Evolutionary conservation across 2,888 invertebrate species (phyloP).

Genomic region (Macrophya annulata): DNA sequence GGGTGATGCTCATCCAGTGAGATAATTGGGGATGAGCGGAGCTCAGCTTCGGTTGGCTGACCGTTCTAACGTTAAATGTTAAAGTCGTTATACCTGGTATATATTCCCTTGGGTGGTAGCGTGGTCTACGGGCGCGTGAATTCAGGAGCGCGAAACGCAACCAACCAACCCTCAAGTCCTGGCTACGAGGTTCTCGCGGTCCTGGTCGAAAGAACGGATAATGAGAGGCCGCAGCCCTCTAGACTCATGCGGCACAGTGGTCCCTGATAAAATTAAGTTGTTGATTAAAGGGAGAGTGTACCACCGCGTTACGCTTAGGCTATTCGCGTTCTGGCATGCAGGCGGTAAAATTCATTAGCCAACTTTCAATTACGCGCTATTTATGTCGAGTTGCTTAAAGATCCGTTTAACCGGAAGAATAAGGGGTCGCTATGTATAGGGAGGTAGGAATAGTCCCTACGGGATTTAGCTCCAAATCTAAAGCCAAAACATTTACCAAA

Average conservation of each 20-base stretch:
- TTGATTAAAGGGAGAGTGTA: slow-evolving; percentile 45
- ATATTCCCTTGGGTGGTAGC: slow-evolving; percentile 33
- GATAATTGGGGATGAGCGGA: slow-evolving; percentile 39
- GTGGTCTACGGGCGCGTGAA: slow-evolving; percentile 39
- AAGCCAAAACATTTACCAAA: slow-evolving; percentile 31
- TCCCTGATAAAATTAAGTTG: slow-evolving; percentile 47
- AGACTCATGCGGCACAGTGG: background rate
- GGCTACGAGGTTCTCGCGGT: background rate
- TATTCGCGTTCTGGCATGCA: background rate
- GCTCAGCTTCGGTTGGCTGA: slow-evolving; percentile 43
- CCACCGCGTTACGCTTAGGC: slow-evolving; percentile 38
- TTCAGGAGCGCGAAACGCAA: slow-evolving; percentile 32
- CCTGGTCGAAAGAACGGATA: slow-evolving; percentile 45
- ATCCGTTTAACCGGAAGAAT: slow-evolving; percentile 28
- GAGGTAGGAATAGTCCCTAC: background rate
- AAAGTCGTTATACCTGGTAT: slow-evolving; percentile 41
- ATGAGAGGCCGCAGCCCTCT: slow-evolving; percentile 41
- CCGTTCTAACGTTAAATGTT: slow-evolving; percentile 42
- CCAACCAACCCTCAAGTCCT: slow-evolving; percentile 6
- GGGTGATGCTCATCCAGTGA: slow-evolving; percentile 10
- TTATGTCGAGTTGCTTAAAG: slow-evolving; percentile 27
- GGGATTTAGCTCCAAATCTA: background rate
- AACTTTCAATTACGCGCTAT: slow-evolving; percentile 41
- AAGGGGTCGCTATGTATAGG: background rate
- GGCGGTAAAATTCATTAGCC: slow-evolving; percentile 46